Percentiles rank a stretch among this genome's conserved stretches.
Evolutionary conservation across 2,888 invertebrate genomes (phyloP).

Genomic region (Epicampocera succincta): DNA sequence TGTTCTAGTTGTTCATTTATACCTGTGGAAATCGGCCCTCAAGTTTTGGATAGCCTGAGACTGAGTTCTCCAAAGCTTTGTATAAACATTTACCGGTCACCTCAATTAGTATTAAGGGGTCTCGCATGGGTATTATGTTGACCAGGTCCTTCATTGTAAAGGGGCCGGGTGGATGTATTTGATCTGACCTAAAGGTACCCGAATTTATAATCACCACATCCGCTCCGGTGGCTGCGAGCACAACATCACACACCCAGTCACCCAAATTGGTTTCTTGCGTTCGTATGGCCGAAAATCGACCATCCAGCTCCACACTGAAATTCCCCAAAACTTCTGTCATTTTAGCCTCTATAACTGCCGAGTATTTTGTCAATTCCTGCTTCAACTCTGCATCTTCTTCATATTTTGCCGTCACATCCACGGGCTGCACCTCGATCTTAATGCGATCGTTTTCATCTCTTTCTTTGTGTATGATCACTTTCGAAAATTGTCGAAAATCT

Average conservation of each 20-base stretch:
- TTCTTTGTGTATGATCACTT: constrained; percentile 87
- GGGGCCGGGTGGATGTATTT: constrained; percentile 89
- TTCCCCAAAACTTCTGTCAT: constrained; percentile 92
- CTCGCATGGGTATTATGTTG: constrained; percentile 92
- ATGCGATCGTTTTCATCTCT: constrained; percentile 82
- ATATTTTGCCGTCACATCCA: constrained; percentile 87
- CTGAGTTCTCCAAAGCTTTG: constrained; percentile 91
- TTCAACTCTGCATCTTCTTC: constrained; percentile 88
- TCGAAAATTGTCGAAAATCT: constrained; percentile 94
- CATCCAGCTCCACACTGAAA: constrained; percentile 93
- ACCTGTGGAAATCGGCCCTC: constrained; percentile 94
- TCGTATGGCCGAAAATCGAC: constrained; percentile 90
- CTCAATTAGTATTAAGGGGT: constrained; percentile 90
- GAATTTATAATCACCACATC: constrained; percentile 93
- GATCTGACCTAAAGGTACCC: constrained; percentile 83
- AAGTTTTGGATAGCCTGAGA: constrained; percentile 91
- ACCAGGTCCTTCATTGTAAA: constrained; percentile 92
- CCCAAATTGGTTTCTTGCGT: constrained; percentile 94
- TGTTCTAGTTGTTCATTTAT: not conserved
- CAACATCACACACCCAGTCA: constrained; percentile 91
- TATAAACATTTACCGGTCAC: constrained; percentile 87
- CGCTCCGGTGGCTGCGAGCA: constrained; percentile 91
- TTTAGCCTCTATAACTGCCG: constrained; percentile 89
- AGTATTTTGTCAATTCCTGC: constrained; percentile 87
- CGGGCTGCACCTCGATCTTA: constrained; percentile 85